Conservation (phyloP, 1,140 invertebrate species). For the Heliconius hermathena region DNA sequence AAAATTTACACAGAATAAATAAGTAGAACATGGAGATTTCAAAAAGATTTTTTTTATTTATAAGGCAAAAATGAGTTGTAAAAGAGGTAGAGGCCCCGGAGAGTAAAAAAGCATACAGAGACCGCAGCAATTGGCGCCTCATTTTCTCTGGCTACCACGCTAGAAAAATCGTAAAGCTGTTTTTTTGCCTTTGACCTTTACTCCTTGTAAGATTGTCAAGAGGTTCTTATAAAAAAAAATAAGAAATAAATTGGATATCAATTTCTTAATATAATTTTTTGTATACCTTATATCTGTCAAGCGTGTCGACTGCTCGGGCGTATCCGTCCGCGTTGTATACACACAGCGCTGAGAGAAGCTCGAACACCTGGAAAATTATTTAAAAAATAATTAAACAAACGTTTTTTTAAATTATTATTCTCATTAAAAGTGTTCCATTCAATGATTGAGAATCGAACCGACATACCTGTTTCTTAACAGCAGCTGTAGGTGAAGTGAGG, state of each 20-base stretch:
- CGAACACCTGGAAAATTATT: constrained; percentile 85
- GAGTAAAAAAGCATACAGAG: too few species aligned
- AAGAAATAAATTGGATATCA: not conserved
- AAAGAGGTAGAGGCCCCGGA: too few species aligned
- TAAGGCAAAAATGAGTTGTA: too few species aligned
- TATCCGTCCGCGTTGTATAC: constrained; percentile 94
- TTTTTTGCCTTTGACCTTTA: too few species aligned
- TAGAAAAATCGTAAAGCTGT: too few species aligned
- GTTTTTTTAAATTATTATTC: too few species aligned
- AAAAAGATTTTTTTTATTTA: too few species aligned
- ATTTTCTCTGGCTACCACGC: too few species aligned
- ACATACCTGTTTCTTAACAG: constrained; percentile 91
- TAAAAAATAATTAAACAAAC: not conserved
- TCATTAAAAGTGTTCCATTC: too few species aligned
- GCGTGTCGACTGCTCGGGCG: constrained; percentile 90
- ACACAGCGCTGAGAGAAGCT: constrained; percentile 93
- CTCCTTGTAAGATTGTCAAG: not conserved
- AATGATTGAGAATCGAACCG: not conserved
- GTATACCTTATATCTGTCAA: constrained; percentile 93
- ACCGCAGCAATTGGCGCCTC: too few species aligned
- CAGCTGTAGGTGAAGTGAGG: constrained; percentile 91
- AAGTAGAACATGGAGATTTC: too few species aligned
- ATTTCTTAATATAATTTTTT: not conserved
- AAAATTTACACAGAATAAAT: too few species aligned
- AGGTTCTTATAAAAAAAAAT: not conserved